Evolutionary conservation across 2,113 vertebrate genomes (phyloP), one percentile per base, ranked within the genome.

Genomic region (Anarrhichthys ocellatus): DNA sequence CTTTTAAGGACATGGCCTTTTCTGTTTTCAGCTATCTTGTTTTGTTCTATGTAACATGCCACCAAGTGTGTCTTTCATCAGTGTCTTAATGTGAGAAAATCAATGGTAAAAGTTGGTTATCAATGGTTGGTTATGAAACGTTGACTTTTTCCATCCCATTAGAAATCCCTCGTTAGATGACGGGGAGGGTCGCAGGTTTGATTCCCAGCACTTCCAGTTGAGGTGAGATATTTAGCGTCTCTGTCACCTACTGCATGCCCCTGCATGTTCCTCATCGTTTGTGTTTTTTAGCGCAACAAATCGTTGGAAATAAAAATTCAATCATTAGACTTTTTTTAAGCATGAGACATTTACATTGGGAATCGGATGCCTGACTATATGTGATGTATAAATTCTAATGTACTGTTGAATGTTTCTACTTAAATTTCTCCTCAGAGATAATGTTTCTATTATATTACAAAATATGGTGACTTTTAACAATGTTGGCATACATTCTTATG

Each of bases 141-240:
- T 66, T 83, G 14, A 70, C 24, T 80, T 74, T 81, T 71, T 86
- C 66, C 38, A 48, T 89, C 84, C 85, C 65, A 79, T 87, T 86
- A 95, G 95, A 95, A 95, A 95, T 87, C 73, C 93, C 77, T 95
- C 93, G 7, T 87, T 95, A 87, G 95, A 95, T 73, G 95, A 95
- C 15, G 92, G 90, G 64, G 94, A 95, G 69, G 88, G 91, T 91
- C 94, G 94, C 93, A 94, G 91, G 90, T 95, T 94, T 92, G 94
- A 94, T 87, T 92, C 92, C 76, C 94, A 94, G 91, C 94, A 94
- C 89, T 95, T 95, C 92, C 93, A 95, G 89, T 90, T 95, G 87
- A 94, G 95, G 95, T 95, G 94, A 95, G 94, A 74, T 29, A 17
- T 72, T 40, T 14, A 32, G 9, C 6, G 13, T 13, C 44, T 32